Percentiles rank a stretch among this genome's conserved stretches.
phyloP scores from a whole-genome alignment of 2,113 vertebrate species.

The Nothoprocta perdicaria region DNA sequence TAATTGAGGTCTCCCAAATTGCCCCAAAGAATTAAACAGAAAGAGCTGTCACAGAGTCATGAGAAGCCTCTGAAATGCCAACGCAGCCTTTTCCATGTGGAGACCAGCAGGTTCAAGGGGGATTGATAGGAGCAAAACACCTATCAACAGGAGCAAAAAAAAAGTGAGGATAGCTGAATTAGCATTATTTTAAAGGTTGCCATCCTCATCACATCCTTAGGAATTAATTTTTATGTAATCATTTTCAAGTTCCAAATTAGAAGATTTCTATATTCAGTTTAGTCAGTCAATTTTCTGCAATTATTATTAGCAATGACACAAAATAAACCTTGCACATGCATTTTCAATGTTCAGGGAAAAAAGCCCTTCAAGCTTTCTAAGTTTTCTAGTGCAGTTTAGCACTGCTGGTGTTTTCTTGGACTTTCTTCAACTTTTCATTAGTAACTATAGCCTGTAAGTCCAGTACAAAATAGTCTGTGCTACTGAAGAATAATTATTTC shows the following conservation, averaged over 20 bases:
- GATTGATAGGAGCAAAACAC: neutral
- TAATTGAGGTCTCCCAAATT: neutral
- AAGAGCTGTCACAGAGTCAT: neutral
- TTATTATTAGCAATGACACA: conserved; percentile 12
- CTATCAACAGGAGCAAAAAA: too few species aligned
- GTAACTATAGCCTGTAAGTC: conserved; percentile 33
- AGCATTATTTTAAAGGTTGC: neutral
- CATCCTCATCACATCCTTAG: neutral
- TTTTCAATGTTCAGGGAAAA: conserved; percentile 6
- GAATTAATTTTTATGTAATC: neutral
- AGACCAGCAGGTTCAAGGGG: neutral
- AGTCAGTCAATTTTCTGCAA: conserved; percentile 8
- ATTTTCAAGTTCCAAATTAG: conserved; percentile 22
- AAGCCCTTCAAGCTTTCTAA: neutral
- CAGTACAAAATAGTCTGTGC: conserved; percentile 6
- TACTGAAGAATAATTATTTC: conserved; percentile 53
- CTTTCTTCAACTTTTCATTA: conserved; percentile 7
- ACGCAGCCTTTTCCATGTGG: neutral
- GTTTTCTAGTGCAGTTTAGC: neutral
- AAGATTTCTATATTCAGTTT: conserved; percentile 18
- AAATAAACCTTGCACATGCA: neutral
- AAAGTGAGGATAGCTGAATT: neutral
- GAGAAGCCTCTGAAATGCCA: neutral
- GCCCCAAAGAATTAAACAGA: neutral
- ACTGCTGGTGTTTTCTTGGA: conserved; percentile 41